A percentile compares a stretch with the other conserved stretches of the same genome.
Conservation (phyloP, 2,888 invertebrate genomes). For the Melanophora roralis region DNA sequence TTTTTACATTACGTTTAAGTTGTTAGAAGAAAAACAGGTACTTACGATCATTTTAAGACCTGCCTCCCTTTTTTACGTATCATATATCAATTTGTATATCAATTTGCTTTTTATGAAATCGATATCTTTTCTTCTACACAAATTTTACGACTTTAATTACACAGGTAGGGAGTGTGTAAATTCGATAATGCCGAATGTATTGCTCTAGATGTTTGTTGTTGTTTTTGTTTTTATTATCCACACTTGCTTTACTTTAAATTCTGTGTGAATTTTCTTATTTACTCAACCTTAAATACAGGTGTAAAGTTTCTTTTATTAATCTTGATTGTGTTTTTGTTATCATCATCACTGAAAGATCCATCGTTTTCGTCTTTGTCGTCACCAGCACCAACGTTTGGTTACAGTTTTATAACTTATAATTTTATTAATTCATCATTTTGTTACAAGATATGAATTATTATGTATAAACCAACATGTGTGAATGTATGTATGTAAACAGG, state of each 20-base stretch:
- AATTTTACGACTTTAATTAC: too few species aligned
- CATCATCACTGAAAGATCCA: neutral
- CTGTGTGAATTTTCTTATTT: slow-evolving; percentile 26
- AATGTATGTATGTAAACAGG: neutral
- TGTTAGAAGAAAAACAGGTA: too few species aligned
- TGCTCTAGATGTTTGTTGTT: neutral
- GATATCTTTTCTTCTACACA: too few species aligned
- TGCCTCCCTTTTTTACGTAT: too few species aligned
- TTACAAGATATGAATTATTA: neutral
- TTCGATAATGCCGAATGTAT: too few species aligned
- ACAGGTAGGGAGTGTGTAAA: too few species aligned
- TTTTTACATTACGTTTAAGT: too few species aligned
- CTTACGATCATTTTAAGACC: too few species aligned
- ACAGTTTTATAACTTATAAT: slow-evolving; percentile 30
- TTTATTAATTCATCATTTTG: slow-evolving; percentile 35
- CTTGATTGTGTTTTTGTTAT: slow-evolving; percentile 9
- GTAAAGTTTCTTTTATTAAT: slow-evolving; percentile 21
- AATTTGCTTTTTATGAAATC: too few species aligned
- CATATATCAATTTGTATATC: too few species aligned
- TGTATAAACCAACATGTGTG: neutral
- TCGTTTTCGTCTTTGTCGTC: neutral
- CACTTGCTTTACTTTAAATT: slow-evolving; percentile 8
- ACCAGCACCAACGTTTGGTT: neutral
- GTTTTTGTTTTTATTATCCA: slow-evolving; percentile 2
- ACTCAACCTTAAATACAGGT: slow-evolving; percentile 34